Percentiles rank a stretch among this genome's conserved stretches.
Evolutionary conservation across 1,140 invertebrate genomes (phyloP).

Genomic region (Diabrotica virgifera): DNA sequence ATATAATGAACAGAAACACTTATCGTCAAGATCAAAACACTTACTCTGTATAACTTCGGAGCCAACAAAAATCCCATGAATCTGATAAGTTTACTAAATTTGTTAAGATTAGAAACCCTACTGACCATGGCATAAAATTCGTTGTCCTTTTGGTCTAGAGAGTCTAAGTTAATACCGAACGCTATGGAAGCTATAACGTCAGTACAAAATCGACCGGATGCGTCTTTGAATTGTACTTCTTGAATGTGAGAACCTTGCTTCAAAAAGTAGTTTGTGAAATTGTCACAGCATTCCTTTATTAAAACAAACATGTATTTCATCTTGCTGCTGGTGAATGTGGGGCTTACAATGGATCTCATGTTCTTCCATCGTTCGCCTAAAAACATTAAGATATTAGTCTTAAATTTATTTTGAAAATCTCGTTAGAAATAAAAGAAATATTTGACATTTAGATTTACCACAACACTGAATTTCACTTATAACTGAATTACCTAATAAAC

Average conservation of each 20-base stretch:
- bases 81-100: slow-evolving; percentile 21
- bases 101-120: slow-evolving; percentile 34
- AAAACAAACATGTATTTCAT: slow-evolving; percentile 46
- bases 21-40: neutral
- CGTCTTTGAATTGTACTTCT: slow-evolving; percentile 34
- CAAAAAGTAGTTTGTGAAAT: slow-evolving; percentile 39
- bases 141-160: slow-evolving; percentile 44
- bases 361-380: slow-evolving; percentile 46
- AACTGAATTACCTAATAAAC: no score
- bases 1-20: no score
- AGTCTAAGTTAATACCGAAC: slow-evolving; percentile 47
- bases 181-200: slow-evolving; percentile 48
- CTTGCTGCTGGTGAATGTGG: slow-evolving; percentile 48
- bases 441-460: no score
- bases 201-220: slow-evolving; percentile 46
- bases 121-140: slow-evolving; percentile 46
- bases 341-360: slow-evolving; percentile 45
- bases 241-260: slow-evolving; percentile 29
- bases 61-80: slow-evolving; percentile 20
- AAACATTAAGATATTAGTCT: neutral
- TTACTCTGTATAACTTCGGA: slow-evolving; percentile 5
- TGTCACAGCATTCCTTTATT: slow-evolving; percentile 36
- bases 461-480: no score
- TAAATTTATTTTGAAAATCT: no score
- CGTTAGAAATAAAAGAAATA: no score